A percentile compares a stretch with the other conserved stretches of the same genome.
These are phyloP conservation scores for Acanthornis magna DNA, from an alignment of 2,797 vertebrate genomes.

Conservation along the genomic window DNA sequence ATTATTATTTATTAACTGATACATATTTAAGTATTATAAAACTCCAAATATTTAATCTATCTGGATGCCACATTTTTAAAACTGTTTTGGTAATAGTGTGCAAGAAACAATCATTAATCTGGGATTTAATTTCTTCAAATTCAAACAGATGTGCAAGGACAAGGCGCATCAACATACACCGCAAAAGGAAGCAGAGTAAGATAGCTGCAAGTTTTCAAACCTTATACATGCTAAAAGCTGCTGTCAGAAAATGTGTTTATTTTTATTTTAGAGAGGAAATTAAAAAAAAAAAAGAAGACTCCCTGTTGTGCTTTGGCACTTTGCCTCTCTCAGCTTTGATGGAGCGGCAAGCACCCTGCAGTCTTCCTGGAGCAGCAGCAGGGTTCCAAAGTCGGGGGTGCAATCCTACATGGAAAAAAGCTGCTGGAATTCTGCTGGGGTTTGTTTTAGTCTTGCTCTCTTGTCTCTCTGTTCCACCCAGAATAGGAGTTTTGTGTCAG, in stretches of 20 bases:
- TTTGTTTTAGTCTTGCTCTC: not conserved
- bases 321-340: not conserved
- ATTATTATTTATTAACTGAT: not conserved
- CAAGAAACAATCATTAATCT: not conserved
- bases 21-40: not conserved
- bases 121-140: not conserved
- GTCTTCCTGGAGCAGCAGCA: constrained; percentile 7
- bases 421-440: not conserved
- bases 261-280: constrained; percentile 35
- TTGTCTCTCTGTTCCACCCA: not conserved
- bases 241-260: not conserved
- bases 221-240: not conserved
- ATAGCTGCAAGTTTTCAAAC: not conserved
- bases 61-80: not conserved
- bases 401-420: not conserved
- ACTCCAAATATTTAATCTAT: not conserved
- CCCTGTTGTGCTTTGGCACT: not conserved
- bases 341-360: not conserved
- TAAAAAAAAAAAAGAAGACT: not conserved
- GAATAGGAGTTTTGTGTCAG: not conserved
- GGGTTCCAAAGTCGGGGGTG: not conserved
- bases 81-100: not conserved
- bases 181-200: not conserved
- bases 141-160: not conserved
- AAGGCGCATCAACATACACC: not conserved